phyloP scores from a whole-genome alignment of 23 tunicate genomes.

The Styela clava region DNA sequence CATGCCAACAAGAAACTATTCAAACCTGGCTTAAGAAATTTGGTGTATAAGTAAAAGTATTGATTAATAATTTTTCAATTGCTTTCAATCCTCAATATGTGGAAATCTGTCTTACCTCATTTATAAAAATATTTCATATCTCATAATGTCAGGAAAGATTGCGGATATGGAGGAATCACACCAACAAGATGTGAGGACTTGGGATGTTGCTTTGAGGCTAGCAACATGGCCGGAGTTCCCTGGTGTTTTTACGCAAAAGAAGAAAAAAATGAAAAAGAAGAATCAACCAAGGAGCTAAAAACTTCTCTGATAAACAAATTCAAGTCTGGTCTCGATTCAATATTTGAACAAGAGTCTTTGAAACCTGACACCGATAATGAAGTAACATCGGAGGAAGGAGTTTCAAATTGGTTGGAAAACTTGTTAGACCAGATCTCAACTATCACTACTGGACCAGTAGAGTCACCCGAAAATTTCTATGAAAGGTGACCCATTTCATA shows the following conservation, averaged over 20 bases:
- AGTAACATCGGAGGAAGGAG: not conserved
- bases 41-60: too few species aligned
- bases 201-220: slow-evolving; percentile 40
- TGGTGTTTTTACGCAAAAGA: slow-evolving; percentile 42
- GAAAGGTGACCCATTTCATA: too few species aligned
- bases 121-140: not conserved
- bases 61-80: too few species aligned
- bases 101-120: too few species aligned
- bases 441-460: too few species aligned
- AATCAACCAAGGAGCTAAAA: not conserved
- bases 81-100: too few species aligned
- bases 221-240: slow-evolving; percentile 26
- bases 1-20: too few species aligned
- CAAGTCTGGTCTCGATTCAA: not conserved
- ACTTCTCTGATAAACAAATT: not conserved
- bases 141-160: slow-evolving; percentile 34
- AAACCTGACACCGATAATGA: not conserved
- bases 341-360: not conserved
- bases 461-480: too few species aligned
- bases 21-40: too few species aligned
- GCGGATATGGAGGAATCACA: slow-evolving; percentile 40
- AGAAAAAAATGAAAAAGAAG: not conserved
- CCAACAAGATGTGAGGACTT: slow-evolving; percentile 8
- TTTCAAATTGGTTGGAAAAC: not conserved
- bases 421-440: not conserved